These are phyloP conservation scores for Leontocebus nigricollis DNA, from an alignment of 2,797 vertebrate species.

Conservation along the genomic window DNA sequence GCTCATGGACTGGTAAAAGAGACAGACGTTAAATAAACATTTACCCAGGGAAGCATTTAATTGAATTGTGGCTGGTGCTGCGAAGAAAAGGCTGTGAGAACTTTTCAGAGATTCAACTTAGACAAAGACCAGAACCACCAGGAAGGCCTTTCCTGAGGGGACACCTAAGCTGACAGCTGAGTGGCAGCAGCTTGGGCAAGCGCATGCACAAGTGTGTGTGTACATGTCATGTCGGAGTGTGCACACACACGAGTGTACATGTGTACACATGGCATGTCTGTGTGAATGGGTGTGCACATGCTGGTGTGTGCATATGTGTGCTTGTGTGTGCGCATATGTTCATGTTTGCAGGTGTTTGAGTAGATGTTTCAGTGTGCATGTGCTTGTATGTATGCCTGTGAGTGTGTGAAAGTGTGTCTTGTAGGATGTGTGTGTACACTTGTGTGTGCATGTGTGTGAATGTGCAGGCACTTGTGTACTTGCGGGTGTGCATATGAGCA, in stretches of 20 bases:
- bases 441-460: background rate
- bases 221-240: background rate
- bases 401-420: background rate
- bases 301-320: rapidly evolving
- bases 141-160: background rate
- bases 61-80: background rate
- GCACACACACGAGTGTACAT: background rate
- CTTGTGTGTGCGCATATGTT: background rate
- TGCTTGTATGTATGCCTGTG: background rate
- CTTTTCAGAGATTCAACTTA: background rate
- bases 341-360: background rate
- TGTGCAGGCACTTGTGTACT: background rate
- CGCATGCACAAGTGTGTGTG: background rate
- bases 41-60: background rate
- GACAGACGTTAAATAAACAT: background rate
- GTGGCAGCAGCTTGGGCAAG: background rate
- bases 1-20: background rate
- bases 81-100: background rate
- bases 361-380: background rate
- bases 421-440: background rate
- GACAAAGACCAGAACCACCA: background rate
- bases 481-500: background rate
- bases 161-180: background rate
- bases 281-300: background rate
- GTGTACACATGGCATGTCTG: background rate